Evolutionary conservation across 2,113 vertebrate genomes (phyloP), one percentile per base, ranked within the genome.

Genomic region (Tragulus kanchil): DNA sequence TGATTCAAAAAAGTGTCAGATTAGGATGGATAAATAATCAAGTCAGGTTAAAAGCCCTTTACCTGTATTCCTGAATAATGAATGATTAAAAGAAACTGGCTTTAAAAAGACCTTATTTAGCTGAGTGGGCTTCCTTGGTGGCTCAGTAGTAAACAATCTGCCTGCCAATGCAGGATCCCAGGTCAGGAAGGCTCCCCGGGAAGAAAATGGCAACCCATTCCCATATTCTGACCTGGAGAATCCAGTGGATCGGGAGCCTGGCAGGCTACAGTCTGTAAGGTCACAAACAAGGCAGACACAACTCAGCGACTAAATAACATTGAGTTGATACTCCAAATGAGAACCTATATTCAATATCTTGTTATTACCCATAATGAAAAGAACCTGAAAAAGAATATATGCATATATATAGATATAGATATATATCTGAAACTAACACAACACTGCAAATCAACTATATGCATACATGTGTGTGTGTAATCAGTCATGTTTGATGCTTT

Each of bases 391-490:
- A n/a, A n/a, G n/a, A n/a, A 75, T 50, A 75, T 16, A 28, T 5
- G 26, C 12, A 75, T 13, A 78, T 26, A n/a, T 50, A 21, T 12
- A n/a, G 17, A 17, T 78, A 78, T n/a, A 54, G 50, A 16, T 79
- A 19, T 79, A 21, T 15, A 79, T 54, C 50, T 56, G 26, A 78
- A 78, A 52, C 5, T 54, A 79, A n/a, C 77, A 79, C 28, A 28
- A 4, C 25, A 52, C 12, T 54, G 28, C 54, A n/a, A n/a, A 31
- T 79, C 77, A 79, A 4, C 28, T 79, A 4, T 56, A 79, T 0
- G 36, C 11, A 6, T 6, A 1, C 11, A 45, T 2, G 2, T 25
- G 19, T 0, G 0, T 25, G 36, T 45, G 69, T 45, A 3, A 10
- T 73, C 36, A 71, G 2, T 73, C 21, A 45, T 13, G 42, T 45